Percentiles rank a stretch among this genome's conserved stretches.
Conservation (phyloP, 2,797 vertebrate genomes). For the Manis javanica region DNA sequence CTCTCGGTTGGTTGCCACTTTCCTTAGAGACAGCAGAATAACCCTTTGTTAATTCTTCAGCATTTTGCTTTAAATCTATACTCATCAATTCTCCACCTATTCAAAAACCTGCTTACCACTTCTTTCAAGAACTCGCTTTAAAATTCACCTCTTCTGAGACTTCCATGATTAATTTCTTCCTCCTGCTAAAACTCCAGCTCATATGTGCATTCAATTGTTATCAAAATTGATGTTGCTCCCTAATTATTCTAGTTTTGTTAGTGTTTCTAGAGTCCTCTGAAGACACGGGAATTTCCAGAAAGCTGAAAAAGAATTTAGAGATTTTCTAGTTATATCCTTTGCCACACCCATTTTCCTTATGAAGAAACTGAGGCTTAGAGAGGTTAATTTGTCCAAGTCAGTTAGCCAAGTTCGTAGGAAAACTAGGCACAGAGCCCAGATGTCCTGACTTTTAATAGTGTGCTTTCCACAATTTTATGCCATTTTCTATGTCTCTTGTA, state of each 20-base stretch:
- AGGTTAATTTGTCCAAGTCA: constrained; percentile 14
- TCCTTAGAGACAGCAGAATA: not conserved
- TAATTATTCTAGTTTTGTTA: constrained; percentile 56
- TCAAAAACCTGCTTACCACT: constrained; percentile 33
- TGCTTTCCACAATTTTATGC: not conserved
- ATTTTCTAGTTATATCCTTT: constrained; percentile 19
- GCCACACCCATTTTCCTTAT: constrained; percentile 8
- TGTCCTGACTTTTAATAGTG: constrained; percentile 10
- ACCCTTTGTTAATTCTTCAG: constrained; percentile 14
- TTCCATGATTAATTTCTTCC: not conserved
- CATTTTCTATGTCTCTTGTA: constrained; percentile 33
- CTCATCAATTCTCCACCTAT: constrained; percentile 28
- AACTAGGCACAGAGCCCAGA: not conserved
- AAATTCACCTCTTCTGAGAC: constrained; percentile 42
- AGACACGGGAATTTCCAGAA: constrained; percentile 1
- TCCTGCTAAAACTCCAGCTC: constrained; percentile 4
- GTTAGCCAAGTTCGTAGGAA: not conserved
- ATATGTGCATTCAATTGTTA: not conserved
- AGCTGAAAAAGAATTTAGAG: constrained; percentile 19
- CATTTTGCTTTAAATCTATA: constrained; percentile 50
- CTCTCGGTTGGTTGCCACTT: not conserved
- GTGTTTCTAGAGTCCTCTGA: constrained; percentile 41
- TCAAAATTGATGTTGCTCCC: constrained; percentile 20
- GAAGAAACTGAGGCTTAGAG: constrained; percentile 31
- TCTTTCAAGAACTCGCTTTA: constrained; percentile 38